Conservation (phyloP, 2,888 invertebrate genomes). For the Tridacna crocea region DNA sequence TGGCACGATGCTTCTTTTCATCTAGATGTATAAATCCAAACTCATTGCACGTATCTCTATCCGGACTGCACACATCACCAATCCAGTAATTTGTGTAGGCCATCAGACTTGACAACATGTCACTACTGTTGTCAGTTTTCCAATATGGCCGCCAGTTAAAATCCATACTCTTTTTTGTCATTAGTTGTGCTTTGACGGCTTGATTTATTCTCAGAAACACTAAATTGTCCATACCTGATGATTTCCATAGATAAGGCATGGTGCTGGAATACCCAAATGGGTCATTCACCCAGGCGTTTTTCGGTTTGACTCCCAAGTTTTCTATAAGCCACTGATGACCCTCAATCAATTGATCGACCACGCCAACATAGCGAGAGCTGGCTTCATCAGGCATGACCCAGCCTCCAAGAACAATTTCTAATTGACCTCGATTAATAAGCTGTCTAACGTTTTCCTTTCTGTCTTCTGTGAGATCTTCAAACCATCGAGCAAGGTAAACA, state of each 20-base stretch:
- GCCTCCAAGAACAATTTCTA: slow-evolving; percentile 77
- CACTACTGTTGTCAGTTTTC: slow-evolving; percentile 82
- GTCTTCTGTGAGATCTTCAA: slow-evolving; percentile 63
- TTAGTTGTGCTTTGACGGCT: slow-evolving; percentile 93
- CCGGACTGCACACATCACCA: slow-evolving; percentile 97
- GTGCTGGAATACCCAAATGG: slow-evolving; percentile 79
- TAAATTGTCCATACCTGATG: slow-evolving; percentile 73
- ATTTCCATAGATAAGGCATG: slow-evolving; percentile 74
- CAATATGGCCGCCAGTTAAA: slow-evolving; percentile 94
- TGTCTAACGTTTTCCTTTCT: slow-evolving; percentile 35
- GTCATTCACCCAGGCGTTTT: slow-evolving; percentile 76
- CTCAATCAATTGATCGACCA: slow-evolving; percentile 77
- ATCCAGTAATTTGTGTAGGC: slow-evolving; percentile 98
- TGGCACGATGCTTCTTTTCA: slow-evolving; percentile 93
- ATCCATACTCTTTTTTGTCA: slow-evolving; percentile 92
- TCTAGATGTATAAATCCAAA: slow-evolving; percentile 90
- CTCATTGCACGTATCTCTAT: slow-evolving; percentile 88
- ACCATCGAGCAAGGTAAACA: slow-evolving; percentile 77
- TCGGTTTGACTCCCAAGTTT: slow-evolving; percentile 66
- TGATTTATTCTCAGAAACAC: slow-evolving; percentile 84
- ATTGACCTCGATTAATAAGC: slow-evolving; percentile 57
- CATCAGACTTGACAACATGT: slow-evolving; percentile 94
- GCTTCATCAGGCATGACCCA: slow-evolving; percentile 74
- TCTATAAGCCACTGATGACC: slow-evolving; percentile 73
- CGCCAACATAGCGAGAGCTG: slow-evolving; percentile 68